These are phyloP conservation scores for Cuculus canorus DNA, from an alignment of 2,797 vertebrate genomes.

Conservation along the genomic window DNA sequence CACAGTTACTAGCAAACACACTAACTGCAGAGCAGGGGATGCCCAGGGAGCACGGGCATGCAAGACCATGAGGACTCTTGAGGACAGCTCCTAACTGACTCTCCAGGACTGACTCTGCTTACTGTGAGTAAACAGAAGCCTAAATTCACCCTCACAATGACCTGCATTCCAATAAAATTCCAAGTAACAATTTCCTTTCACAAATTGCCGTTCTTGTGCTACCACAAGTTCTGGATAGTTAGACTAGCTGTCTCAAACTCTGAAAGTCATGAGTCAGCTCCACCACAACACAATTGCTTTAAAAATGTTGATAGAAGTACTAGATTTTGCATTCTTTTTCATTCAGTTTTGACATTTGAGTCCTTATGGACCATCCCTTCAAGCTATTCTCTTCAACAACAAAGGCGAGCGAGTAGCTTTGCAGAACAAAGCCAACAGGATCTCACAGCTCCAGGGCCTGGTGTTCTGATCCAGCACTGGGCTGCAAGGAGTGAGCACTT, in stretches of 20 bases:
- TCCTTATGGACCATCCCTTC: neutral
- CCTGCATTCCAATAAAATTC: neutral
- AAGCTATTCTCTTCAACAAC: neutral
- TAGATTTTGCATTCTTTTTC: neutral
- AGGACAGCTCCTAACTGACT: too few species aligned
- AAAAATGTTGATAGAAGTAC: neutral
- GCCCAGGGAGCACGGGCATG: neutral
- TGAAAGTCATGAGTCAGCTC: neutral
- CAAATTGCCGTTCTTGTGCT: neutral
- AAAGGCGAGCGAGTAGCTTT: too few species aligned
- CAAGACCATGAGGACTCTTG: fast-evolving
- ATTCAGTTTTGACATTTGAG: neutral
- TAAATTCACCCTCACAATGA: neutral
- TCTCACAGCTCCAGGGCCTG: neutral
- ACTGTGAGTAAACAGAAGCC: neutral
- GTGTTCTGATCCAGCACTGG: fast-evolving
- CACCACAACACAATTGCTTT: neutral
- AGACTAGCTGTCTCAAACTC: neutral
- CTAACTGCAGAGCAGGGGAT: fast-evolving
- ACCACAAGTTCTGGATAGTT: neutral
- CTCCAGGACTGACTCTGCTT: too few species aligned
- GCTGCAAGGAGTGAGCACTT: neutral
- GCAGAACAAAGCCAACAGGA: too few species aligned
- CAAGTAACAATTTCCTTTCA: neutral
- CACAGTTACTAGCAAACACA: neutral